Evolutionary conservation across 2,888 invertebrate species (phyloP).

Genomic region (Pachymerium ferrugineum): DNA sequence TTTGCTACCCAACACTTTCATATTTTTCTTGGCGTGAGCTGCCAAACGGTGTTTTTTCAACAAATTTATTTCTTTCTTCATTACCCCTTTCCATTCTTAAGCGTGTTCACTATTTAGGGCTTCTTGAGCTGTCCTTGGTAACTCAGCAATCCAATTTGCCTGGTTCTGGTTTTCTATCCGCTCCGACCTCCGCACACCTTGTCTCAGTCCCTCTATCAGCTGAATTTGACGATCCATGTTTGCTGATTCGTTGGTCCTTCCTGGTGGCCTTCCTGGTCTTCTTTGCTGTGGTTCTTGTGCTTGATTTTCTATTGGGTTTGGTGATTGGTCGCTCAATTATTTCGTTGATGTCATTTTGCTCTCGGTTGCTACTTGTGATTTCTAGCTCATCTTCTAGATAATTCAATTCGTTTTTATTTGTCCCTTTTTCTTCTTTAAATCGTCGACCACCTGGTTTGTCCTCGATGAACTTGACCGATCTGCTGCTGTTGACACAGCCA

Average conservation of each 20-base stretch:
- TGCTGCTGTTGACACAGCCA: too few species aligned
- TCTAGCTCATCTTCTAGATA: too few species aligned
- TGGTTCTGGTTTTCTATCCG: not conserved
- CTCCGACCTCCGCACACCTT: not conserved
- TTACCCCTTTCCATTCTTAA: not conserved
- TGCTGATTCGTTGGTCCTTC: not conserved
- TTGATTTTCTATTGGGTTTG: too few species aligned
- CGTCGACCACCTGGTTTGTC: not conserved
- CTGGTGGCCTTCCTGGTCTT: not conserved
- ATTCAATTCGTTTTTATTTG: too few species aligned
- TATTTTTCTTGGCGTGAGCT: too few species aligned
- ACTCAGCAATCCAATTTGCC: not conserved
- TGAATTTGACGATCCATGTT: not conserved
- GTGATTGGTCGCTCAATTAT: too few species aligned
- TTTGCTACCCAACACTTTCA: too few species aligned
- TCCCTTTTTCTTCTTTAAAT: not conserved
- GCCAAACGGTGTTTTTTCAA: not conserved
- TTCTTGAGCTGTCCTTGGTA: not conserved
- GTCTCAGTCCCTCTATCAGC: not conserved
- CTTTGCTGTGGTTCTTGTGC: not conserved
- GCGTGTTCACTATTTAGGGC: not conserved
- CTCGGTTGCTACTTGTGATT: too few species aligned
- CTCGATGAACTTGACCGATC: slow-evolving; percentile 23
- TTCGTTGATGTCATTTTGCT: too few species aligned
- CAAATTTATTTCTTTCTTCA: not conserved